These are phyloP conservation scores for Apodemus sylvaticus DNA, from an alignment of 2,113 vertebrate genomes.

Conservation along the genomic window DNA sequence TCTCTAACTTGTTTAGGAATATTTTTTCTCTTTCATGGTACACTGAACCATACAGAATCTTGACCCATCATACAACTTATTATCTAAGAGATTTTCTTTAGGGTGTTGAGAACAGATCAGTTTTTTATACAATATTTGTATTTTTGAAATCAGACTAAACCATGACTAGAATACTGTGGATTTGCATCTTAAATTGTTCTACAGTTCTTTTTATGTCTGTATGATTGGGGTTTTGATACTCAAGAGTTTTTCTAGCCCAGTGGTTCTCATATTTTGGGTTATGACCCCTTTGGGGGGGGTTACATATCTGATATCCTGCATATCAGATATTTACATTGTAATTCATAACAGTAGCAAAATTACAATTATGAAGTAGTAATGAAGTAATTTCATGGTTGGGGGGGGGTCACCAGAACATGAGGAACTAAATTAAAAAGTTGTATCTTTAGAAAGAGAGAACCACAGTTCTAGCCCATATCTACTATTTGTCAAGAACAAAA, in stretches of 20 bases:
- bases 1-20: background rate
- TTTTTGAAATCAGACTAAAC: background rate
- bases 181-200: background rate
- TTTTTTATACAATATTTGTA: background rate
- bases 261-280: background rate
- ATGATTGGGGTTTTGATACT: background rate
- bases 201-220: background rate
- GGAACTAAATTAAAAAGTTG: background rate
- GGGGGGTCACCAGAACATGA: background rate
- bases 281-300: background rate
- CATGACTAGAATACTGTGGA: background rate
- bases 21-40: background rate
- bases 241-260: background rate
- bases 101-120: background rate
- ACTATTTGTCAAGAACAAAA: background rate
- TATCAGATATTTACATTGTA: background rate
- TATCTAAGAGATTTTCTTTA: constrained; percentile 33
- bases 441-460: background rate
- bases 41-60: background rate
- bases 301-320: too few species aligned
- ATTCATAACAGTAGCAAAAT: background rate
- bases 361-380: background rate
- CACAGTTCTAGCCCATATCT: background rate
- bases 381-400: background rate
- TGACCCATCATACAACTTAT: background rate